phyloP scores from a whole-genome alignment of 2,888 invertebrate species.

The Ischnura elegans region DNA sequence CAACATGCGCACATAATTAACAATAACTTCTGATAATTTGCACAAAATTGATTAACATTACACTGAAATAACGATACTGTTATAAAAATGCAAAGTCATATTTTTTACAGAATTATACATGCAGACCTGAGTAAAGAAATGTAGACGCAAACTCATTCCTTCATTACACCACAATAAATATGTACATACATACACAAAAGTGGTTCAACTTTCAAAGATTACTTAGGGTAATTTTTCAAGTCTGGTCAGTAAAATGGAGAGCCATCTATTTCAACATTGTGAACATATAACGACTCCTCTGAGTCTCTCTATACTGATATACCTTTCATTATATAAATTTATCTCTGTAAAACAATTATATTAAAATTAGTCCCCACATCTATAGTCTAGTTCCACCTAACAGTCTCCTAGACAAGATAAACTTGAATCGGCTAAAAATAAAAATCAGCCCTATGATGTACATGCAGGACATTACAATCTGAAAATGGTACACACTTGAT shows the following conservation, averaged over 20 bases:
- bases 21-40: neutral
- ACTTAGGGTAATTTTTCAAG: neutral
- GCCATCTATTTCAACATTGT: neutral
- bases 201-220: neutral
- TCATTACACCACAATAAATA: neutral
- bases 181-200: neutral
- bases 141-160: conserved; percentile 5
- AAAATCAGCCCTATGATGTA: no score
- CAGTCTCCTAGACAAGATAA: no score
- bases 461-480: no score
- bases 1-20: neutral
- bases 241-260: neutral
- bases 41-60: conserved; percentile 11
- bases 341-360: no score
- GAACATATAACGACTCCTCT: neutral
- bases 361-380: no score
- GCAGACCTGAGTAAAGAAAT: conserved; percentile 58
- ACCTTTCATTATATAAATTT: neutral
- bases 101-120: conserved; percentile 53
- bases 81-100: conserved; percentile 8
- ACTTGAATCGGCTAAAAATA: no score
- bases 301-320: neutral
- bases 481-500: no score
- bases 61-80: neutral
- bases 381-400: no score